phyloP scores from a whole-genome alignment of 2,797 vertebrate genomes.

The Tadarida brasiliensis region DNA sequence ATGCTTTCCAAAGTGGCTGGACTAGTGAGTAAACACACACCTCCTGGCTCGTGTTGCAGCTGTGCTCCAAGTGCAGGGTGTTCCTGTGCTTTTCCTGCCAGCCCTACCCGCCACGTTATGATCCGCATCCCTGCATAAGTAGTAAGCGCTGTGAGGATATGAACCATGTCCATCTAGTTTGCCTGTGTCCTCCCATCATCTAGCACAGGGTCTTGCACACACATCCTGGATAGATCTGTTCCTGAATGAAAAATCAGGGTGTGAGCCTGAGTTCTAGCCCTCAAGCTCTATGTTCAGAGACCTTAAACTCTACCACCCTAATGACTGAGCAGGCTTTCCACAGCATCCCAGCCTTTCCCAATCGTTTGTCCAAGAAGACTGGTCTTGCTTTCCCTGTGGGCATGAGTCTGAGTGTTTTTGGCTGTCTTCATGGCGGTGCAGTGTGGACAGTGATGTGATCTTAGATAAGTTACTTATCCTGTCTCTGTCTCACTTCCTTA shows the following conservation, averaged over 20 bases:
- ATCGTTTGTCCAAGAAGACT: neutral
- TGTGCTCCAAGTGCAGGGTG: neutral
- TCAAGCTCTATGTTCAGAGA: neutral
- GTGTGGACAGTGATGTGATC: neutral
- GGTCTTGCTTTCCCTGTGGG: neutral
- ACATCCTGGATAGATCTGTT: neutral
- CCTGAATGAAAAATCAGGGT: neutral
- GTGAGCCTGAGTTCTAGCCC: neutral
- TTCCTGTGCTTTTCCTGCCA: neutral
- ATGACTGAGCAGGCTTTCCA: neutral
- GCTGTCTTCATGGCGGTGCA: neutral
- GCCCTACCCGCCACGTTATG: neutral
- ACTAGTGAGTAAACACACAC: neutral
- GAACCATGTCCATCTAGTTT: neutral
- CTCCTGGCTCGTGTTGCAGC: neutral
- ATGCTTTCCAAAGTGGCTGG: neutral
- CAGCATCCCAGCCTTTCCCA: neutral
- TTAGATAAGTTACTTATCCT: neutral
- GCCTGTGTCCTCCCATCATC: neutral
- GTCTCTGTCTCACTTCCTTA: neutral
- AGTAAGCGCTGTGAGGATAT: neutral
- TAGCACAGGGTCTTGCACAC: neutral
- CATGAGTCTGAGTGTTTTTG: neutral
- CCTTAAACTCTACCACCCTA: neutral
- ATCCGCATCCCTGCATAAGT: neutral